Base-by-base conservation (phyloP, 2,888 invertebrate genomes). In the Volucella inanis region DNA sequence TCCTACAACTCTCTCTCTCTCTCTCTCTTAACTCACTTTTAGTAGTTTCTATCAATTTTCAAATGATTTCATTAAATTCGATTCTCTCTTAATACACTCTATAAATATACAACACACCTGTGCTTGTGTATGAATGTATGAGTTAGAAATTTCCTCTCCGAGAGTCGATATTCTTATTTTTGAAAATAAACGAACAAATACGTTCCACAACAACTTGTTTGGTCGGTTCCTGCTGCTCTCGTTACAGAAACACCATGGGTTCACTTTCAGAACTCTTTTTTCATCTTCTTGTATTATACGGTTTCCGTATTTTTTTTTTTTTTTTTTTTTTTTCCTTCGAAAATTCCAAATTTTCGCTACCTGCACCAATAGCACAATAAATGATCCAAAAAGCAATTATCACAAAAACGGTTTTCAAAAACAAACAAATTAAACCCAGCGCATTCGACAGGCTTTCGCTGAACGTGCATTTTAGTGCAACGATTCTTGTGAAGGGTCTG, bases 131-230 rank as follows among this genome's bases (percentile, higher is more conserved):
- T 22, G 50, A 31, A 6, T 12, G 38, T 59, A 0, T 39, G 71
- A 38, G 6, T 14, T 6, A 43, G 10, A 50, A 62, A 54, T 38
- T 55, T 15, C 12, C 52, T 72, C 65, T 52, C 45, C 15, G 47
- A 64, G 55, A 61, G 47, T 49, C 9, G 2, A 57, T 15, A 8
- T 50, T 14, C 31, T 49, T 55, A 43, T 47, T 45, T 39, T 43
- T 54, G 43, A 62, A 85, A 85, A 85, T 62, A 80, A 80, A 85
- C 70, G 61, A 77, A 61, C 49, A 22, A 52, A 76, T 85, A 59
- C 67, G 72, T 77, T 85, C 85, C 85, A 85, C 85, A 85, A 77
- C 85, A 85, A 85, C 85, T 85, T 81, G 85, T 85, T 85, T 81
- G 72, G 80, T 81, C 81, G 72, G 71, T 85, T 84, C 67, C 62